phyloP scores from a whole-genome alignment of 2,113 vertebrate species.

The Turdus rufiventris region DNA sequence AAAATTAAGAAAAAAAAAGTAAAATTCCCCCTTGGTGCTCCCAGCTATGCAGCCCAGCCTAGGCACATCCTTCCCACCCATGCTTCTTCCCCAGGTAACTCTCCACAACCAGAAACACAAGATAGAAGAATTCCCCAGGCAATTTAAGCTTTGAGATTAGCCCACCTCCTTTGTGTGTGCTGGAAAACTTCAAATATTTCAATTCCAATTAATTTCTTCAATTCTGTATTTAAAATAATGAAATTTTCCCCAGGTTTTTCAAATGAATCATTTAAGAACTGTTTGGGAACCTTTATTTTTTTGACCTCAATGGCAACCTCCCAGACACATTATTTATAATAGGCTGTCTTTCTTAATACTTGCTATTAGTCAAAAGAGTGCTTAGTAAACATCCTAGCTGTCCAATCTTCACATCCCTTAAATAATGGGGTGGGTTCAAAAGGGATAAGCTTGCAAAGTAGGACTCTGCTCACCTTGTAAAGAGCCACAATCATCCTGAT shows the following conservation, averaged over 20 bases:
- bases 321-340: conserved; percentile 5
- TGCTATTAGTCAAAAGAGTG: conserved; percentile 3
- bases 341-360: background rate
- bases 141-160: background rate
- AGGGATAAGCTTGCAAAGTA: background rate
- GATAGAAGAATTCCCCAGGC: background rate
- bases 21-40: background rate
- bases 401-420: background rate
- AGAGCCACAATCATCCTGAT: background rate
- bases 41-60: background rate
- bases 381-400: background rate
- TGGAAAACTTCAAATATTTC: background rate
- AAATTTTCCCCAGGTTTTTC: background rate
- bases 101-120: background rate
- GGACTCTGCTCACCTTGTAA: background rate
- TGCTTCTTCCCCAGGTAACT: background rate
- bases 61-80: background rate
- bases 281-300: background rate
- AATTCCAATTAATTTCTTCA: background rate
- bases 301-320: background rate
- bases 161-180: background rate
- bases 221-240: background rate
- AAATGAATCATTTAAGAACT: background rate
- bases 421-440: background rate
- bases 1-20: background rate